Evolutionary conservation across 2,888 invertebrate genomes (phyloP).

Genomic region (Acrobasis suavella): DNA sequence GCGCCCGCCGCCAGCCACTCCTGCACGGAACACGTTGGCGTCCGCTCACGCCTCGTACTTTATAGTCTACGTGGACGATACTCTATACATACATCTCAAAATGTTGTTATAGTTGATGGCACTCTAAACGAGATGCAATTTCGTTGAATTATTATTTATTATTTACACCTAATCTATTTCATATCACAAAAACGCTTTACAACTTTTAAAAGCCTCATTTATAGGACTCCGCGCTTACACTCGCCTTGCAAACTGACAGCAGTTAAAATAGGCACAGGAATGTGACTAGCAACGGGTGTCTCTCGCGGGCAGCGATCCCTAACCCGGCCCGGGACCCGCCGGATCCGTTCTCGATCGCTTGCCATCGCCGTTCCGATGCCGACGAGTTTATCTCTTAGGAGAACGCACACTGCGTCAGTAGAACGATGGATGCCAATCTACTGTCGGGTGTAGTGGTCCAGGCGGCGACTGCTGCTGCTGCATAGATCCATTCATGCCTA

Average conservation of each 20-base stretch:
- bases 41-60: conserved; percentile 50
- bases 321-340: conserved; percentile 35
- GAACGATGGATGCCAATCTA: conserved; percentile 82
- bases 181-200: conserved; percentile 79
- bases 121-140: conserved; percentile 69
- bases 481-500: conserved; percentile 51
- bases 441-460: conserved; percentile 64
- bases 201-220: conserved; percentile 64
- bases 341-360: conserved; percentile 37
- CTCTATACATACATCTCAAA: conserved; percentile 42
- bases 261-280: conserved; percentile 56
- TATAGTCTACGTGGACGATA: conserved; percentile 66
- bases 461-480: conserved; percentile 54
- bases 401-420: conserved; percentile 65
- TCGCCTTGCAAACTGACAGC: conserved; percentile 45
- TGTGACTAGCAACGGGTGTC: conserved; percentile 50
- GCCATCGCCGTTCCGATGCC: conserved; percentile 36
- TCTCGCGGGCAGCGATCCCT: conserved; percentile 34
- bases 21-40: conserved; percentile 34
- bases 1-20: conserved; percentile 35
- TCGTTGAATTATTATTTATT: conserved; percentile 50
- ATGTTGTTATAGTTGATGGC: conserved; percentile 71
- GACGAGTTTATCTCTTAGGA: conserved; percentile 40
- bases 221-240: conserved; percentile 49
- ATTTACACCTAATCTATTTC: conserved; percentile 71